Percentiles rank a stretch among this genome's conserved stretches.
These are phyloP conservation scores for Leptosomus discolor DNA, from an alignment of 2,113 vertebrate species.

Conservation along the genomic window DNA sequence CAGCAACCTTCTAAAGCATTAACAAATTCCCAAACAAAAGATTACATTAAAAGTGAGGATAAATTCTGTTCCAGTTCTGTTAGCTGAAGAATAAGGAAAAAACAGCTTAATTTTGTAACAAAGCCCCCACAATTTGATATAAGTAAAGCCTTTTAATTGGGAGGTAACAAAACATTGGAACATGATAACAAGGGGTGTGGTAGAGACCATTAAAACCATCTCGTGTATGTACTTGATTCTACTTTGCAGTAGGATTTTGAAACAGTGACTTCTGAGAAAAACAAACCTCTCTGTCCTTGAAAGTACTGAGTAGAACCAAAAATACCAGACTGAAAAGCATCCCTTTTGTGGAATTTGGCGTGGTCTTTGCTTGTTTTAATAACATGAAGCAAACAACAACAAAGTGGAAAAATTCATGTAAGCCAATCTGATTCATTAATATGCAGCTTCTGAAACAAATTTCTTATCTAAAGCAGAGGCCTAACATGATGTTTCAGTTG, in stretches of 20 bases:
- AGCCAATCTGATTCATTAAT: neutral
- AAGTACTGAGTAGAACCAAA: neutral
- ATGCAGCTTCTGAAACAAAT: neutral
- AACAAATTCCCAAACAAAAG: neutral
- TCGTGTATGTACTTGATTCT: accelerated
- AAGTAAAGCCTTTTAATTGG: neutral
- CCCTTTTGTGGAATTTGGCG: neutral
- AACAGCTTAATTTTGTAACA: neutral
- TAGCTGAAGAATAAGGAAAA: neutral
- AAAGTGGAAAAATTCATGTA: neutral
- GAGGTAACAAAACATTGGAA: neutral
- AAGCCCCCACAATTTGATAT: neutral
- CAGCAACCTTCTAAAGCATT: neutral
- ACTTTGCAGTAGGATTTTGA: neutral
- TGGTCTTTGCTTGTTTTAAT: neutral
- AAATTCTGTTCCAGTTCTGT: neutral
- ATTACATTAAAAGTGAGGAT: neutral
- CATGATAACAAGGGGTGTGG: accelerated
- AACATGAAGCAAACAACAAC: neutral
- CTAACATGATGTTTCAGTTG: neutral
- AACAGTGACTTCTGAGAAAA: neutral
- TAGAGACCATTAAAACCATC: neutral
- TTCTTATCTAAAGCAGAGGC: neutral
- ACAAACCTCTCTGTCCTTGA: neutral
- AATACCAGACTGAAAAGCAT: neutral